These are phyloP conservation scores for Ptychoptera contaminata DNA, from an alignment of 2,888 invertebrate species.

Conservation along the genomic window DNA sequence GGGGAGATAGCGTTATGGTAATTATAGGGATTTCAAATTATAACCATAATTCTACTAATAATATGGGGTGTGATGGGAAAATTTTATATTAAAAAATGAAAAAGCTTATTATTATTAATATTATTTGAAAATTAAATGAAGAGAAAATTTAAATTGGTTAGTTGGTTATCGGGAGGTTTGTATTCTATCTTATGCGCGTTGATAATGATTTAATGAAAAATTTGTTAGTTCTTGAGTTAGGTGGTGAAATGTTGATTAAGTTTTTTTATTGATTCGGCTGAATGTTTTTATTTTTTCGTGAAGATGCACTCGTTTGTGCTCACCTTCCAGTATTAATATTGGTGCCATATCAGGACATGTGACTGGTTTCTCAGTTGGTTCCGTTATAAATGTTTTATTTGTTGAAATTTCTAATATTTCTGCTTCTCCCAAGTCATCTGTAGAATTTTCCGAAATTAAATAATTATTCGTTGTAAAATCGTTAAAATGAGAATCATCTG, in stretches of 20 bases:
- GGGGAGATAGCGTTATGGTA: not conserved
- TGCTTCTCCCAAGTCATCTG: not conserved
- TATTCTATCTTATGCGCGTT: not conserved
- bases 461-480: conserved; percentile 7
- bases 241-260: too few species aligned
- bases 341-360: conserved; percentile 50
- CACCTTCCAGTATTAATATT: conserved; percentile 78
- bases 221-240: conserved; percentile 1
- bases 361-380: conserved; percentile 24
- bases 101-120: too few species aligned
- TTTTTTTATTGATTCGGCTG: too few species aligned
- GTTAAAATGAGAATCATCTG: not conserved
- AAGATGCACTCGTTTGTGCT: conserved; percentile 18
- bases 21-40: not conserved
- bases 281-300: too few species aligned
- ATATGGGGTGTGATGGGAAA: too few species aligned
- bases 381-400: conserved; percentile 1
- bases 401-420: not conserved
- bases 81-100: too few species aligned
- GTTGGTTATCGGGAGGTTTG: not conserved
- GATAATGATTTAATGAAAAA: not conserved
- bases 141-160: conserved; percentile 3
- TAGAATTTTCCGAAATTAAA: conserved; percentile 14
- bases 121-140: conserved; percentile 4
- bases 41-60: too few species aligned